Evolutionary conservation across 23 tunicate genomes (phyloP), one percentile per base, ranked within the genome.

Genomic region (Botrylloides violaceus): DNA sequence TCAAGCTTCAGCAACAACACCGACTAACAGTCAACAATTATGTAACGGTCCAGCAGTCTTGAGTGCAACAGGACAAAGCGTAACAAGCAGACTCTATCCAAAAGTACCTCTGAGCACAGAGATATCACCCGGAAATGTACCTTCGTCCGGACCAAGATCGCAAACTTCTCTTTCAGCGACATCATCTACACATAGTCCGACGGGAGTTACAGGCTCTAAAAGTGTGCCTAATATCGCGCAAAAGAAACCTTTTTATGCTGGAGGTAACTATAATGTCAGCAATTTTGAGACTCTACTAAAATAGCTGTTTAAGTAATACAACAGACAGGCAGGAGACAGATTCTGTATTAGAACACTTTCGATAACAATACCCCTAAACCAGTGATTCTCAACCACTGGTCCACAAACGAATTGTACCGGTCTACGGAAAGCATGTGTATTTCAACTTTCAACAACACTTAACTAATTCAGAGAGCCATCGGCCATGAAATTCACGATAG

Each of bases 161-260:
- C 78, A 78, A 12, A 84, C 95, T 3, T 80, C 95, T 3, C 73
- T 84, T 6, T 75, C 86, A 2, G 79, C 77, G n/a, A 74, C 80
- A 53, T 80, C 95, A 36, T 28, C 70, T 6, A 70, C 75, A 12
- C 65, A 80, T 1, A 77, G 78, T 4, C 82, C 84, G 33, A 72
- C 78, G 34, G 34, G 86, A 43, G 77, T 87, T 3, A 62, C 71
- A 22, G 74, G 75, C 27, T 87, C 95, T n/a, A 76, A 80, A 71
- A 87, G 82, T 49, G 75, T 64, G 23, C 82, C 95, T 1, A 87
- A 76, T 38, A 81, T 76, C 49, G 30, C 82, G n/a, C 47, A 59
- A 34, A 87, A 87, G 47, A 68, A 43, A 61, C 95, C 95, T 4
- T 87, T 87, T 47, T 87, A 87, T 49, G 95, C 95, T 25, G 95